Percentiles rank a stretch among this genome's conserved stretches.
Conservation (phyloP, 2,797 vertebrate species). For the Sylvia borin region DNA sequence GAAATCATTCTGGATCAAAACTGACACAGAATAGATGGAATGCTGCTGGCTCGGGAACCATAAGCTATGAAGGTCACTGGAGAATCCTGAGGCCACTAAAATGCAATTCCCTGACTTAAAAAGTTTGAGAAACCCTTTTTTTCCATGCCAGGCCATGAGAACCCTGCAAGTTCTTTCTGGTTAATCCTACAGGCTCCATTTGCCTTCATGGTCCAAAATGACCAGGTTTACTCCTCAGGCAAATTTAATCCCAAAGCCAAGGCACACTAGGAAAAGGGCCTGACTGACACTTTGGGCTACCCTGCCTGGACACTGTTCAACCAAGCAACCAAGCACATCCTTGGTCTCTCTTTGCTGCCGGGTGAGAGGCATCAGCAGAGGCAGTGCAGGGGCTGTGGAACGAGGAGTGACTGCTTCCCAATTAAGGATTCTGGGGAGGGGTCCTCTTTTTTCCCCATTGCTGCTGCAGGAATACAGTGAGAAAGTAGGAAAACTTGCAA, state of each 20-base stretch:
- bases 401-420: background rate
- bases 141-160: background rate
- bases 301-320: accelerated
- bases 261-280: accelerated
- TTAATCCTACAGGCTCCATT: background rate
- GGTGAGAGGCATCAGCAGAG: accelerated
- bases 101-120: background rate
- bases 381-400: background rate
- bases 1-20: background rate
- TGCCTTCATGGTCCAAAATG: accelerated
- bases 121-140: background rate
- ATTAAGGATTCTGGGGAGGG: background rate
- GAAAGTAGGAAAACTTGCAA: background rate
- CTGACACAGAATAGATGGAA: background rate
- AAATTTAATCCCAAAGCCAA: background rate
- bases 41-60: background rate
- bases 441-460: accelerated
- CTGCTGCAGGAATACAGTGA: background rate
- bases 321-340: background rate
- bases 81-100: background rate
- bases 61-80: background rate
- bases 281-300: background rate
- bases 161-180: background rate
- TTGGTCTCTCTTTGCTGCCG: background rate
- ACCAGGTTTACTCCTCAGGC: background rate